Evolutionary conservation across 2,888 invertebrate species (phyloP), one percentile per base, ranked within the genome.

Genomic region (Mechanitis messenoides): DNA sequence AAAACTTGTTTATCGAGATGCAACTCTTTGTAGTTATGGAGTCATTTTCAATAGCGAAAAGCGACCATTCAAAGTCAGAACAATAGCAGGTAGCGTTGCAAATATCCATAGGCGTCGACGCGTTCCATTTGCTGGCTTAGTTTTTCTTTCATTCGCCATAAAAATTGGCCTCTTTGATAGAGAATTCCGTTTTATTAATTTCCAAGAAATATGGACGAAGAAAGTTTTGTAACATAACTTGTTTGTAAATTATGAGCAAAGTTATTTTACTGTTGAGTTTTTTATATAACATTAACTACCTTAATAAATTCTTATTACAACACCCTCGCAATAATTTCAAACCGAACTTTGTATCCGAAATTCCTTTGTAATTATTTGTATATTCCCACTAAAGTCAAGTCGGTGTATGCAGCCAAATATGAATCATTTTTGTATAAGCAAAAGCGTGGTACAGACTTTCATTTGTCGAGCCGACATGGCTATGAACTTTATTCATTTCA

Each of bases 91-190:
- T 61, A 63, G 55, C 63, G 61, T 45, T 38, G 59, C 58, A 61
- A 65, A 61, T 59, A 57, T 46, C 59, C 59, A 61, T 58, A 50
- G 60, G 63, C 63, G 63, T 56, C 59, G 58, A 53, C 58, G 55
- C 62, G 59, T 56, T 58, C 59, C 62, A 59, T 62, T 62, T 59
- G 55, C 55, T 45, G 56, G 59, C 62, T 53, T 55, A 53, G 59
- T 59, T 56, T 56, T 62, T 59, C 62, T 62, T 59, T 53, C 62
- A 62, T 59, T 62, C 62, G 53, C 62, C 62, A 62, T 62, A 62
- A 62, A 60, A 62, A 62, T 62, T 62, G 62, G 50, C 62, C 45
- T 62, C 53, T 62, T 31, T 56, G 56, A 59, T 59, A 58, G 50
- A 58, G 53, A 53, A 62, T 55, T 56, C 53, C 56, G 62, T 62